Percentiles rank a stretch among this genome's conserved stretches.
Evolutionary conservation across 2,113 vertebrate species (phyloP).

Genomic region (Entomyzon cyanotis): DNA sequence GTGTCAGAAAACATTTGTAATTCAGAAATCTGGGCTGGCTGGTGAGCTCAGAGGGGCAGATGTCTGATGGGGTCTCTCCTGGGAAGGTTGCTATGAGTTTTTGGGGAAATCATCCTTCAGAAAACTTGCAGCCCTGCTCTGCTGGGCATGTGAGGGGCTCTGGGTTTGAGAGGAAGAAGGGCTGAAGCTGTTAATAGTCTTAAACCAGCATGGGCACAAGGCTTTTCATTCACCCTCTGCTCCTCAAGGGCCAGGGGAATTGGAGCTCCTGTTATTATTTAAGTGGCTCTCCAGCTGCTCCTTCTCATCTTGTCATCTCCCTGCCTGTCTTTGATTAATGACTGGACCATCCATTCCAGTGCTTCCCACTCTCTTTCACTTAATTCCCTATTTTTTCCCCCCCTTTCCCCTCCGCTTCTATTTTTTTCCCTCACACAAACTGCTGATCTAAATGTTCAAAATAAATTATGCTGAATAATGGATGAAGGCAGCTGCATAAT

Average conservation of each 20-base stretch:
- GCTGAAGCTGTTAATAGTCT: background rate
- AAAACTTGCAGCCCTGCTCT: background rate
- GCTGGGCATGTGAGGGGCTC: fast-evolving
- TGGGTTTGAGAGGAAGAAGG: background rate
- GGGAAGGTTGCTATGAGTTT: background rate
- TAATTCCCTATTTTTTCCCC: background rate
- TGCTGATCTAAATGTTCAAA: slow-evolving; percentile 74
- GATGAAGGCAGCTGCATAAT: slow-evolving; percentile 74
- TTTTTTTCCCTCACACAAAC: slow-evolving; percentile 41
- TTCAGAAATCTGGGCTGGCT: background rate
- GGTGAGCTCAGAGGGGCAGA: background rate
- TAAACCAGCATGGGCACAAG: fast-evolving
- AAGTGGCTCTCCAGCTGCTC: slow-evolving; percentile 3
- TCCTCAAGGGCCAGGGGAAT: background rate
- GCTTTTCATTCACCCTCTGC: background rate
- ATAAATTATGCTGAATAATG: slow-evolving; percentile 79
- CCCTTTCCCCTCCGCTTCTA: background rate
- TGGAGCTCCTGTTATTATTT: background rate
- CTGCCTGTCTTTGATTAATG: slow-evolving; percentile 41
- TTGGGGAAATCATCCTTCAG: background rate
- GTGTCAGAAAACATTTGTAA: background rate
- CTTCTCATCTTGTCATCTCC: background rate
- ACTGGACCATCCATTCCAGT: background rate
- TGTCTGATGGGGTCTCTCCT: background rate
- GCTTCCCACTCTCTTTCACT: slow-evolving; percentile 40